A percentile compares a stretch with the other conserved stretches of the same genome.
These are phyloP conservation scores for Melanostoma scalare DNA, from an alignment of 2,888 invertebrate genomes.

Conservation along the genomic window DNA sequence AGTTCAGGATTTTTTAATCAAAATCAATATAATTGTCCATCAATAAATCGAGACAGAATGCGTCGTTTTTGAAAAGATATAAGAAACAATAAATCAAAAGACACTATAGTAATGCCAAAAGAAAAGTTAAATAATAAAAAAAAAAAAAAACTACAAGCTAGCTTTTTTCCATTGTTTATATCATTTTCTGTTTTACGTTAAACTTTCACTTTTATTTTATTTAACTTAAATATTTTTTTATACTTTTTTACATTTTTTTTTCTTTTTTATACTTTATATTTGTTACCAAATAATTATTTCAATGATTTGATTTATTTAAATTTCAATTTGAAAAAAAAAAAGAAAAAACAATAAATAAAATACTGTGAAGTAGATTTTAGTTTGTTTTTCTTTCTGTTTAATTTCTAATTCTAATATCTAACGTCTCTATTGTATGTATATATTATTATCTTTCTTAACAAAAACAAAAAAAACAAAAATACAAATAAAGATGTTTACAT, in stretches of 20 bases:
- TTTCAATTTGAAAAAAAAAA: conserved; percentile 51
- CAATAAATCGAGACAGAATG: conserved; percentile 2
- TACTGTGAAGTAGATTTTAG: conserved; percentile 61
- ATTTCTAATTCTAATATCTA: conserved; percentile 49
- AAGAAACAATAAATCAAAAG: conserved; percentile 8
- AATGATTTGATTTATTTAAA: conserved; percentile 34
- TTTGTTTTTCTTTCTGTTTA: conserved; percentile 31
- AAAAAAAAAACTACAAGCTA: conserved; percentile 50
- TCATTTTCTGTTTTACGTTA: conserved; percentile 31
- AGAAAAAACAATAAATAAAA: conserved; percentile 73
- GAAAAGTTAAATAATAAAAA: conserved; percentile 15
- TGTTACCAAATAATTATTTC: conserved; percentile 32
- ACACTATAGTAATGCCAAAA: not conserved
- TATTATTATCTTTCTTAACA: conserved; percentile 62
- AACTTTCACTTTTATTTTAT: conserved; percentile 29
- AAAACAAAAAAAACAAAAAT: conserved; percentile 15
- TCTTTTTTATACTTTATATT: conserved; percentile 27
- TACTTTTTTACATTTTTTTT: conserved; percentile 34
- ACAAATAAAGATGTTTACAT: conserved; percentile 66
- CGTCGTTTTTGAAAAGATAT: conserved; percentile 39
- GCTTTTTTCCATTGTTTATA: conserved; percentile 43
- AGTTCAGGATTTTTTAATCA: too few species aligned
- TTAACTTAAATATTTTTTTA: conserved; percentile 4
- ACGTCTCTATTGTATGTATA: conserved; percentile 58
- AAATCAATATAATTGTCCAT: too few species aligned